phyloP scores from a whole-genome alignment of 2,797 vertebrate genomes.

The Eulemur coronatus region DNA sequence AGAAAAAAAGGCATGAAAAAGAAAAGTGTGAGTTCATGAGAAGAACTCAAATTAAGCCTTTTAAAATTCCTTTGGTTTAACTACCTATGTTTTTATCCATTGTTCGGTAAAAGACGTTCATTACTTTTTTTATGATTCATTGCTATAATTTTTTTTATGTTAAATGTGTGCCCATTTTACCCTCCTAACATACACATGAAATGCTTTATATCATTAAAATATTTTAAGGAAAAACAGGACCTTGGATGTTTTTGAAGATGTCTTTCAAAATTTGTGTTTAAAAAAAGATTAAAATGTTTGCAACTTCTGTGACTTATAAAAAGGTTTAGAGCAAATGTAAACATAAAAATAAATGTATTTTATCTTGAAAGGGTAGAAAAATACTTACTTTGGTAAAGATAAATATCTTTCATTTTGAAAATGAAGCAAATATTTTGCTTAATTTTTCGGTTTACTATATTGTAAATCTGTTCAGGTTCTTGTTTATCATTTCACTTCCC shows the following conservation, averaged over 20 bases:
- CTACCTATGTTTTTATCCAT: constrained; percentile 38
- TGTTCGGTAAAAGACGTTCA: constrained; percentile 43
- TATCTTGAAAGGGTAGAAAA: neutral
- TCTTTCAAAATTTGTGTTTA: constrained; percentile 13
- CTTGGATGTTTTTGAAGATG: constrained; percentile 38
- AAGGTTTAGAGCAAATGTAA: neutral
- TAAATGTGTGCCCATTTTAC: constrained; percentile 8
- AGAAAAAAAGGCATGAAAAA: neutral
- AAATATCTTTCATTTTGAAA: constrained; percentile 13
- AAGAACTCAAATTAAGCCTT: constrained; percentile 64
- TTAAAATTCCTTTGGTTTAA: constrained; percentile 62
- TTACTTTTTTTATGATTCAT: constrained; percentile 66
- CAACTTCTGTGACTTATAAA: neutral
- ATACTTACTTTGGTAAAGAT: neutral
- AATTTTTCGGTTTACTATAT: neutral
- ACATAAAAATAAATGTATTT: neutral
- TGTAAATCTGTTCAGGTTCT: neutral
- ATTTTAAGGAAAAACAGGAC: constrained; percentile 40
- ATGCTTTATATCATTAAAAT: constrained; percentile 17
- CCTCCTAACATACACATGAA: neutral
- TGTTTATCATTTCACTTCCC: constrained; percentile 47
- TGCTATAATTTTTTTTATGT: constrained; percentile 32
- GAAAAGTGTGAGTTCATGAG: constrained; percentile 10
- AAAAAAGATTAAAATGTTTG: neutral
- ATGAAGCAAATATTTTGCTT: neutral